Evolutionary conservation across 2,797 vertebrate genomes (phyloP), one percentile per base, ranked within the genome.

Genomic region (Atherinosoma microstoma): DNA sequence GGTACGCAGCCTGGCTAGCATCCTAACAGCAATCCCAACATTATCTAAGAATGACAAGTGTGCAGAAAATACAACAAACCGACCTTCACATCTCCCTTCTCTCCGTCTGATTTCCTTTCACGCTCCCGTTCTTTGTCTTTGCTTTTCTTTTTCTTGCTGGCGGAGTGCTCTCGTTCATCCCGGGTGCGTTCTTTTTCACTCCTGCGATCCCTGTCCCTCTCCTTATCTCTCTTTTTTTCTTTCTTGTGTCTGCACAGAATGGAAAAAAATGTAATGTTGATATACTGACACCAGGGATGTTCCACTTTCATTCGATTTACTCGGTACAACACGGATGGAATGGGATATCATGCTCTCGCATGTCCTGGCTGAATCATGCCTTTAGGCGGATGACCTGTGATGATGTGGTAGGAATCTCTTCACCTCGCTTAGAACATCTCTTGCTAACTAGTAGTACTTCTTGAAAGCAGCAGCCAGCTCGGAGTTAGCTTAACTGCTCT

Each of bases 141-240:
- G 83, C 95, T 97, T 60, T 95, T 97, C 75, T 97, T 98, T 78
- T 98, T 99, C 89, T 97, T 99, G 92, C 95, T 97, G 47, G 91
- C 92, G 3, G 97, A 97, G 11, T 94, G 82, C 20, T 98, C 97
- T 2, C 94, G 90, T 73, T 97, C 96, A 0, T 98, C 97, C 1
- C 96, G 93, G 24, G 67, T 88, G 15, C 87, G 87, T 0, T 93
- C 94, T 78, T 93, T 91, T 0, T 94, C 97, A 12, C 77, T 96
- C 91, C 81, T 95, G 84, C 96, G 91, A 22, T 96, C 96, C 61
- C 95, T 93, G 75, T 98, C 97, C 83, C 96, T 94, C 72, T 98
- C 97, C 65, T 96, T 97, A n/a, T 99, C 97, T 89, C 96, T 96
- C 86, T 98, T 98, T 90, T 98, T 99, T 62, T 99, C 97, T 73